Evolutionary conservation across 2,797 vertebrate genomes (phyloP).

Genomic region (Hypotaenidia philippensis): DNA sequence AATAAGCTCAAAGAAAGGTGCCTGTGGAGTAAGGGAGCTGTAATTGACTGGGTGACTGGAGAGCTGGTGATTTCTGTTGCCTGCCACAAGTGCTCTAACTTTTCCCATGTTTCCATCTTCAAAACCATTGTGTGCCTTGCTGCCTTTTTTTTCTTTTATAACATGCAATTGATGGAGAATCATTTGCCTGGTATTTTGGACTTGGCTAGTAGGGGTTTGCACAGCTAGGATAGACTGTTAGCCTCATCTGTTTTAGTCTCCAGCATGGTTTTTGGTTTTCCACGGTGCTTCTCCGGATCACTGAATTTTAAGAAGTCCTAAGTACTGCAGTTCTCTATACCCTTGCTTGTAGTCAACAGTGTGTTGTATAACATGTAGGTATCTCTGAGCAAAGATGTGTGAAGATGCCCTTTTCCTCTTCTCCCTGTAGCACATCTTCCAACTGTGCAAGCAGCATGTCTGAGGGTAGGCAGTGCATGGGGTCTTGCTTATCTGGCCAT

Average conservation of each 20-base stretch:
- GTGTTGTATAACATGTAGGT: background rate
- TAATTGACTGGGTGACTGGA: background rate
- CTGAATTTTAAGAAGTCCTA: background rate
- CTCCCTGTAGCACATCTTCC: background rate
- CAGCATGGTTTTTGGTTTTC: background rate
- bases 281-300: background rate
- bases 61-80: background rate
- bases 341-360: background rate
- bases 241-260: background rate
- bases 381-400: background rate
- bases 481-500: background rate
- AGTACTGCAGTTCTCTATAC: background rate
- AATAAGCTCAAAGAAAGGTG: background rate
- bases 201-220: background rate
- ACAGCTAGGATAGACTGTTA: background rate
- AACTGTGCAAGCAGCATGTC: background rate
- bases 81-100: background rate
- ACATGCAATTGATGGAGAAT: background rate
- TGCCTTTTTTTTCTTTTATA: background rate
- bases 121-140: background rate
- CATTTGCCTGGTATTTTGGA: background rate
- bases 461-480: background rate
- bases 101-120: background rate
- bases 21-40: background rate
- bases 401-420: background rate